Conservation (phyloP, 2,797 vertebrate genomes). For the Odontamblyopus rebecca region DNA sequence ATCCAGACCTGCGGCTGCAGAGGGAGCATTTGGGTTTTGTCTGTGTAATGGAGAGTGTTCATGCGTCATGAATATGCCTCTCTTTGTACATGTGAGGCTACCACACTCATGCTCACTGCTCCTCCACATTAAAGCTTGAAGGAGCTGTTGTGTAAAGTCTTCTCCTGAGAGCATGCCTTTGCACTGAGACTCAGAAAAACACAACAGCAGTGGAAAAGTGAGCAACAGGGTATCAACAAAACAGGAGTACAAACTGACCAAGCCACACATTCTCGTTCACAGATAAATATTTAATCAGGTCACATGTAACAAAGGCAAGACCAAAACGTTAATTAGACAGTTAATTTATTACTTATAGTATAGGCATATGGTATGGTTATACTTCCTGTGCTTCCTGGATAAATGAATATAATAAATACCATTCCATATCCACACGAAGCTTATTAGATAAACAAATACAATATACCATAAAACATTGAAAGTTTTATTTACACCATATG, state of each 20-base stretch:
- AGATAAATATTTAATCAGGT: too few species aligned
- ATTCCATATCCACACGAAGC: background rate
- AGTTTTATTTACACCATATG: background rate
- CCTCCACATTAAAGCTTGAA: slow-evolving; percentile 4
- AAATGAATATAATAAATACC: background rate
- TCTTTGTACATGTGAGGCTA: slow-evolving; percentile 13
- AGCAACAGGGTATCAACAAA: background rate
- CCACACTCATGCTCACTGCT: slow-evolving; percentile 3
- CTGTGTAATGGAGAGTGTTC: slow-evolving; percentile 29
- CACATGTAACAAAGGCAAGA: background rate
- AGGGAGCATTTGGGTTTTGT: slow-evolving; percentile 32
- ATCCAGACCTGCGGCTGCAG: slow-evolving; percentile 22
- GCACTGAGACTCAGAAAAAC: slow-evolving; percentile 9
- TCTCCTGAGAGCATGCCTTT: slow-evolving; percentile 19
- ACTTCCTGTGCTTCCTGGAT: background rate
- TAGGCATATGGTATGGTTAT: too few species aligned
- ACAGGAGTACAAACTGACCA: too few species aligned
- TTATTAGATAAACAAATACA: background rate
- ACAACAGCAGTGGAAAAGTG: background rate
- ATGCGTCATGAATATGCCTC: slow-evolving; percentile 15
- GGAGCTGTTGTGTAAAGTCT: slow-evolving; percentile 23
- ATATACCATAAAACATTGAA: background rate
- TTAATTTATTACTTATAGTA: background rate
- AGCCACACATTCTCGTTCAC: too few species aligned
- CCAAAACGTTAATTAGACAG: background rate